phyloP scores from a whole-genome alignment of 2,888 invertebrate genomes.

The Pachliopta kotzebuea region DNA sequence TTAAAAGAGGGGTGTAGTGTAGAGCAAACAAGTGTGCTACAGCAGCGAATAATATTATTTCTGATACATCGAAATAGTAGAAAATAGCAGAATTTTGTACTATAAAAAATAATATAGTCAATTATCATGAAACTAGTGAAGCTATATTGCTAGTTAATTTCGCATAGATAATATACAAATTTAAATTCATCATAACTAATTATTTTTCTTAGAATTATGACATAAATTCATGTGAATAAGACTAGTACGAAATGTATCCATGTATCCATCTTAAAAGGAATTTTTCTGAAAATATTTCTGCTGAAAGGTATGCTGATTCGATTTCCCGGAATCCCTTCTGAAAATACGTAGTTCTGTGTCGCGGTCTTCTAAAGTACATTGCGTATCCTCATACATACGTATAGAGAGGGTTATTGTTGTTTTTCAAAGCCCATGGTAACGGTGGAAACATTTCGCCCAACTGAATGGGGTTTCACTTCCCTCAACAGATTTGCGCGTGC shows the following conservation, averaged over 20 bases:
- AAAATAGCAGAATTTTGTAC: no score
- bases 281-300: neutral
- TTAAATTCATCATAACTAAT: no score
- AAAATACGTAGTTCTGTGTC: conserved; percentile 40
- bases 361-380: conserved; percentile 69
- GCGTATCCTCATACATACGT: conserved; percentile 67
- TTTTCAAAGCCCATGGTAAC: conserved; percentile 64
- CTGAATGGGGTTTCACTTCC: conserved; percentile 61
- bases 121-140: no score
- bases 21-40: conserved; percentile 46
- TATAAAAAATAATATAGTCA: no score
- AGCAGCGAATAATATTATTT: neutral
- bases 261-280: no score
- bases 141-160: no score
- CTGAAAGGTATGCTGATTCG: neutral
- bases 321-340: neutral
- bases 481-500: conserved; percentile 61
- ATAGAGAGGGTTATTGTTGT: conserved; percentile 73
- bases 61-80: no score
- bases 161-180: no score
- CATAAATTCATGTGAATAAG: no score
- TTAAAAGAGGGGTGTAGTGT: conserved; percentile 64
- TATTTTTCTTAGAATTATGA: no score
- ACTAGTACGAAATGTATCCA: no score
- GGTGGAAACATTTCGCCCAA: conserved; percentile 52